A percentile compares a stretch with the other conserved stretches of the same genome.
phyloP scores from a whole-genome alignment of 2,888 invertebrate species.

The Meghimatium bilineatum region DNA sequence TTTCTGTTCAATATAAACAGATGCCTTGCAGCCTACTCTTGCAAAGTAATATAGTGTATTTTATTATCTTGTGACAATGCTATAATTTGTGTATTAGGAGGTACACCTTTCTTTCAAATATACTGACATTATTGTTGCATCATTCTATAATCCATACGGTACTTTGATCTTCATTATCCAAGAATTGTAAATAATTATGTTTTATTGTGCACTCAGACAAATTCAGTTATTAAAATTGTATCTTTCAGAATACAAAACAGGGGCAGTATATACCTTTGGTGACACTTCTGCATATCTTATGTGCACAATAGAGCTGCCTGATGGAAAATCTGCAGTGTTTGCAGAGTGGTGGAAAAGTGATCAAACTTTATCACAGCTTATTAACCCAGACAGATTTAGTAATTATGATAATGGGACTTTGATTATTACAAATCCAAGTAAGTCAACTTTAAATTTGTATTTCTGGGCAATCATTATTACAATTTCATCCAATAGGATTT shows the following conservation, averaged over 20 bases:
- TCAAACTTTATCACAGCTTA: neutral
- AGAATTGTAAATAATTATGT: neutral
- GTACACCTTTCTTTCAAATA: no score
- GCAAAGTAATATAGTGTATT: no score
- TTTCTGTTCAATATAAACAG: no score
- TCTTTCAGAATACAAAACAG: conserved; percentile 4
- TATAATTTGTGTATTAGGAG: no score
- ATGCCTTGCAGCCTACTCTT: no score
- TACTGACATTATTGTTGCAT: no score
- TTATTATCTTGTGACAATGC: no score
- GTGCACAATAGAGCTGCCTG: neutral
- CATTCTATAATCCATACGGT: no score
- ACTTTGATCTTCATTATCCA: no score
- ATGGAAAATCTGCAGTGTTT: neutral
- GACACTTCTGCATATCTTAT: neutral
- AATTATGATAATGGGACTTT: conserved; percentile 4
- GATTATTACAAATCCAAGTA: conserved; percentile 4
- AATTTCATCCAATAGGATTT: no score
- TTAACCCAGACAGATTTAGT: neutral
- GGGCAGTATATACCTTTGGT: neutral
- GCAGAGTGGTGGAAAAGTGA: conserved; percentile 1
- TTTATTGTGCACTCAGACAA: neutral
- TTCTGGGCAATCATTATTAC: no score
- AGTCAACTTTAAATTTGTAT: neutral
- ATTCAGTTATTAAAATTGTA: neutral